These are phyloP conservation scores for Heliconius hortense DNA, from an alignment of 2,888 invertebrate species.

Conservation along the genomic window DNA sequence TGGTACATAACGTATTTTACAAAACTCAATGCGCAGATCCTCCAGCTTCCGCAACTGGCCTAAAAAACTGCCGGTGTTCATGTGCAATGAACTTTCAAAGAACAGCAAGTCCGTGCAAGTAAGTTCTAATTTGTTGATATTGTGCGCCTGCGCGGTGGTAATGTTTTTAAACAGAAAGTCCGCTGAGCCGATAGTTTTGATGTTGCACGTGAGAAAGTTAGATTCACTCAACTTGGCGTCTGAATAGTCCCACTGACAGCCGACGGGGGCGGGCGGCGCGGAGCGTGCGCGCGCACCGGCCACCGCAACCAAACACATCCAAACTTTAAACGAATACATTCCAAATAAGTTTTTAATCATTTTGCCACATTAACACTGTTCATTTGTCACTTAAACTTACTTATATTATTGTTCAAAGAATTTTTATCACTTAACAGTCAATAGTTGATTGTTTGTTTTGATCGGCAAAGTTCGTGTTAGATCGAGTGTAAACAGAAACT, in stretches of 20 bases:
- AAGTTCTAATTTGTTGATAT: slow-evolving; percentile 85
- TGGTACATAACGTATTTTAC: slow-evolving; percentile 89
- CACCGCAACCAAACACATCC: slow-evolving; percentile 75
- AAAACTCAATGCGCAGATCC: slow-evolving; percentile 87
- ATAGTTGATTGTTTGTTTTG: slow-evolving; percentile 61
- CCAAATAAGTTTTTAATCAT: slow-evolving; percentile 73
- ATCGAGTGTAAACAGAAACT: slow-evolving; percentile 78
- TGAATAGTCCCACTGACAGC: slow-evolving; percentile 88
- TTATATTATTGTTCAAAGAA: slow-evolving; percentile 55
- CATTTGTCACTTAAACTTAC: slow-evolving; percentile 74
- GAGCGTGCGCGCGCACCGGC: slow-evolving; percentile 79
- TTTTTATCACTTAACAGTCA: slow-evolving; percentile 65
- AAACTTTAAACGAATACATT: slow-evolving; percentile 81
- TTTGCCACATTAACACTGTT: slow-evolving; percentile 68
- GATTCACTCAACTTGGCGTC: slow-evolving; percentile 81
- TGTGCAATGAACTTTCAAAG: slow-evolving; percentile 87
- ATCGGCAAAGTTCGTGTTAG: slow-evolving; percentile 67
- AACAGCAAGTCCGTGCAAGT: slow-evolving; percentile 88
- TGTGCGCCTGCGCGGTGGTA: slow-evolving; percentile 86
- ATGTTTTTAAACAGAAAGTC: slow-evolving; percentile 87
- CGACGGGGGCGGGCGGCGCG: slow-evolving; percentile 84
- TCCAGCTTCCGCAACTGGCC: slow-evolving; percentile 86
- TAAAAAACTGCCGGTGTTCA: slow-evolving; percentile 83
- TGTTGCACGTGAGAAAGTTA: slow-evolving; percentile 85
- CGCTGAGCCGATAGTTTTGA: slow-evolving; percentile 87